Evolutionary conservation across 1,140 invertebrate species (phyloP), one percentile per base, ranked within the genome.

Genomic region (Cydia pomonella): DNA sequence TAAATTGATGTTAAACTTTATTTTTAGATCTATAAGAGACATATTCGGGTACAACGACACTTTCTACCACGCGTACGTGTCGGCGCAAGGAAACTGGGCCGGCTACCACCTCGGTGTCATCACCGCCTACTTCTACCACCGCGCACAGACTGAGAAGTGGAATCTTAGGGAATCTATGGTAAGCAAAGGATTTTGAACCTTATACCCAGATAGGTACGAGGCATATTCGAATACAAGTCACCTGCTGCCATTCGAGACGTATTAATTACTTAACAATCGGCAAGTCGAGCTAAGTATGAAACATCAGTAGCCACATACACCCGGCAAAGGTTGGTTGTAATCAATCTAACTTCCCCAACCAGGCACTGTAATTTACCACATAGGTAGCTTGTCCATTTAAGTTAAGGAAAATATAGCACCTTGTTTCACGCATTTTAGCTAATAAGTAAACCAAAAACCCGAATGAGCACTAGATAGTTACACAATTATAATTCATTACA

Each of bases 31-130:
- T 0, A 92, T 92, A 76, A 83, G 90, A 71, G 83, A 92, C 64
- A 92, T 92, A 21, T 92, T 92, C 76, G 90, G 90, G 0, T 92
- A 87, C 84, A 92, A 92, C 75, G 84, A 88, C 41, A 91, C 90
- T 0, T 92, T 92, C 77, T 92, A 92, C 76, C 89, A 92, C 76
- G 88, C 90, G 0, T 92, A 92, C 79, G 88, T 92, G n/a, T 92
- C 90, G 3, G 90, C 90, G 4, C 90, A 92, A 78, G 90, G 89
- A 6, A 92, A 92, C 77, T 92, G 90, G 90, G 88, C 90, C 25
- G 90, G 90, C 3, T 92, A 92, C 77, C 90, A 92, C 72, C 82
- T 92, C 0, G 90, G 89, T 33, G 89, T 91, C 0, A 76, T 92
- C 23, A 91, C 89, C 6, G 90, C 90, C 21, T 92, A 90, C 80